Base-by-base conservation (phyloP, 2,113 vertebrate species). In the Mohoua ochrocephala region DNA sequence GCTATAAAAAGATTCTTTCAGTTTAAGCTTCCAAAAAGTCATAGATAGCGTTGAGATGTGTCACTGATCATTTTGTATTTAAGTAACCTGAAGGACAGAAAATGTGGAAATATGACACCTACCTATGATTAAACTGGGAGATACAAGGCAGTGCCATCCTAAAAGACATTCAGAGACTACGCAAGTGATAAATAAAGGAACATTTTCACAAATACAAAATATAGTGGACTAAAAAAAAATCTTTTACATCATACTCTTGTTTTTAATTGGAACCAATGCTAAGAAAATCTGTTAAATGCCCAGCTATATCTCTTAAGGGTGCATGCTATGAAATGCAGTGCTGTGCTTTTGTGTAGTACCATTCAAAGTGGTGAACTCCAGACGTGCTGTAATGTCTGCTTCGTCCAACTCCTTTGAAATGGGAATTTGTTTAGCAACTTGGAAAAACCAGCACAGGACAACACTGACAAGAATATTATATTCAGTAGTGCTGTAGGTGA, bases 1-100 rank as follows among this genome's bases (percentile, higher is more conserved):
- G 39, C 87, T 74, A 87, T 81, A 71, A 93, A 93, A 95, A 94
- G 70, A 83, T 76, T 88, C 63, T 88, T 94, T 63, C 82, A 86
- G 59, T 74, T 93, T 85, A 94, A 84, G 68, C 79, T 74, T 95
- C 56, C 56, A 16, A 63, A 91, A 88, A 89, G 45, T 52, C 82
- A 86, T 15, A 64, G 63, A 90, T 85, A 86, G 28, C 11, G 5
- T 77, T 77, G 67, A 93, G 91, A 77, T 74, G 54, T 95, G 67
- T 91, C 85, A 83, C 67, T 59, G 87, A 91, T 96, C 10, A 27
- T 79, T 85, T 91, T 91, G 42, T 85, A 12, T 94, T 95, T 87
- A 85, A 79, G 82, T 68, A 91, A 75, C 64, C 56, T 75, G 44
- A 61, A 84, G 60, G 83, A 86, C 83, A 88, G 47, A 92, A 10